Conservation (phyloP, 1,140 invertebrate genomes). For the Drosophila subobscura region DNA sequence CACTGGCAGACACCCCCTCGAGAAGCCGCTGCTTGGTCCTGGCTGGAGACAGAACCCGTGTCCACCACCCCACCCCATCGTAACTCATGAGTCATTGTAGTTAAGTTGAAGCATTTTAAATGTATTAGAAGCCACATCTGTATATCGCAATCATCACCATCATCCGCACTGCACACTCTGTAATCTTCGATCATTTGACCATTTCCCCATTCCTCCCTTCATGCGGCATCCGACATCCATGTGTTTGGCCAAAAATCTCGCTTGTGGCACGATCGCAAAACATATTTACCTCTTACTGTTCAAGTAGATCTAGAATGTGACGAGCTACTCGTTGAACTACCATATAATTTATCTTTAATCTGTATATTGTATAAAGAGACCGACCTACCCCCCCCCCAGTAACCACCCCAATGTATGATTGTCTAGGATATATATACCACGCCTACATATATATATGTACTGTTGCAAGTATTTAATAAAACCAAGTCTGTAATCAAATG, state of each 20-base stretch:
- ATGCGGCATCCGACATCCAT: conserved; percentile 15
- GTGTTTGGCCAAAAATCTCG: conserved; percentile 67
- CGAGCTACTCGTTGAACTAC: conserved; percentile 53
- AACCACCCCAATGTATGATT: conserved; percentile 32
- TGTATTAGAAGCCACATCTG: conserved; percentile 35
- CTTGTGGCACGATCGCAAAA: conserved; percentile 60
- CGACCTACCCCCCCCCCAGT: conserved; percentile 6
- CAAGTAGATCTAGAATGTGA: conserved; percentile 59
- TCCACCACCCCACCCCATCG: conserved; percentile 7
- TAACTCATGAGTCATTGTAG: conserved; percentile 22
- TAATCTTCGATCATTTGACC: conserved; percentile 45
- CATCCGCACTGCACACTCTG: conserved; percentile 39
- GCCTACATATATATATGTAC: conserved; percentile 53
- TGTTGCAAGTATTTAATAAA: conserved; percentile 79
- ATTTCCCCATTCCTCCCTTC: conserved; percentile 24
- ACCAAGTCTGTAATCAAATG: conserved; percentile 70
- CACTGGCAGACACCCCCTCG: conserved; percentile 20
- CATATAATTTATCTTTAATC: conserved; percentile 54
- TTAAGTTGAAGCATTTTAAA: conserved; percentile 40
- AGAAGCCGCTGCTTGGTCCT: conserved; percentile 8
- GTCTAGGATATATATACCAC: conserved; percentile 49
- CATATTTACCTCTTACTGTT: conserved; percentile 78
- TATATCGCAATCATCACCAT: conserved; percentile 21
- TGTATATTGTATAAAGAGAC: conserved; percentile 55
- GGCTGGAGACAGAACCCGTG: background rate